A percentile compares a stretch with the other conserved stretches of the same genome.
Evolutionary conservation across 2,113 vertebrate species (phyloP).

Genomic region (Ochotona princeps): DNA sequence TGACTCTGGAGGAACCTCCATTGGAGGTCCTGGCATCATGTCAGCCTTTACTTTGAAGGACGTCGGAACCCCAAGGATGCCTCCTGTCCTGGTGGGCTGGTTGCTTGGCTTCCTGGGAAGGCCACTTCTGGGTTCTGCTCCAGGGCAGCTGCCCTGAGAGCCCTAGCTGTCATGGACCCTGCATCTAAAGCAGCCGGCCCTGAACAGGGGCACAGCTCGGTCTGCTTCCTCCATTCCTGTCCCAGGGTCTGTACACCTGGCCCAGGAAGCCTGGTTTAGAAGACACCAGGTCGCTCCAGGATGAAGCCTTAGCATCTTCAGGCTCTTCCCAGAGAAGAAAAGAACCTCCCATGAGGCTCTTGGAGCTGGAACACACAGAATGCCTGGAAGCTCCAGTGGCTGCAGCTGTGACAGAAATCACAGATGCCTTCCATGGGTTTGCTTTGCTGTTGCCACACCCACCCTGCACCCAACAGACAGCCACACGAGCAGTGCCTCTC

Average conservation of each 20-base stretch:
- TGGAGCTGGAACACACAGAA: background rate
- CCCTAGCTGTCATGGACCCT: slow-evolving; percentile 66
- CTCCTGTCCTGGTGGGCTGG: background rate
- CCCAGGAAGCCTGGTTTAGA: background rate
- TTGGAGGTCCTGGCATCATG: rapidly evolving
- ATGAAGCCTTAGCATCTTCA: background rate
- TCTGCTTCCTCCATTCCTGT: slow-evolving; percentile 40
- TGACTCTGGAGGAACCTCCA: no score
- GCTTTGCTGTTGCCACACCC: background rate
- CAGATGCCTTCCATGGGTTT: background rate
- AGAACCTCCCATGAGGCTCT: background rate
- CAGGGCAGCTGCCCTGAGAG: slow-evolving; percentile 61
- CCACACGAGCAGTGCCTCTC: background rate
- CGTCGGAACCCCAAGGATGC: background rate
- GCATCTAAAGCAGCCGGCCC: background rate
- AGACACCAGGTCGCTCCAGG: background rate
- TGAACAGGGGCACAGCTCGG: background rate
- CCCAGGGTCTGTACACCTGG: background rate
- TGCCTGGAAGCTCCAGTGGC: background rate
- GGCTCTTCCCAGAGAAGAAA: background rate
- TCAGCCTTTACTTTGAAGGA: background rate
- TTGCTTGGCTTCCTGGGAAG: background rate
- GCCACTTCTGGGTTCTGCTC: background rate
- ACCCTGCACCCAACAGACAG: background rate
- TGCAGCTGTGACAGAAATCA: background rate